phyloP scores from a whole-genome alignment of 1,140 invertebrate species.

The Caenorhabditis tropicalis region DNA sequence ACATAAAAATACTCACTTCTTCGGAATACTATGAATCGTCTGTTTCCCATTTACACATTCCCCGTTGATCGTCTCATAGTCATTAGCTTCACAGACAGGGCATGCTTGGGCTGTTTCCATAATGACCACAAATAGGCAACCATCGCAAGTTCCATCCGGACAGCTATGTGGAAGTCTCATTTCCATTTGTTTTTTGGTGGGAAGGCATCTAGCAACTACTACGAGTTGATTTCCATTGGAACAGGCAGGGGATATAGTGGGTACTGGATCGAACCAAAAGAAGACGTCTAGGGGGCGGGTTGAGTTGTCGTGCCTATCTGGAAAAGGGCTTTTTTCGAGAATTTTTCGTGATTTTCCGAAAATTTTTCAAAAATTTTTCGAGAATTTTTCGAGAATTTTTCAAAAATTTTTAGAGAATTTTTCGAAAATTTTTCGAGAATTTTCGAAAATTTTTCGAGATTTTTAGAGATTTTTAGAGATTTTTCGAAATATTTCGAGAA shows the following conservation, averaged over 20 bases:
- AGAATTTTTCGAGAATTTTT: too few species aligned
- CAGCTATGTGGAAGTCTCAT: slow-evolving; percentile 74
- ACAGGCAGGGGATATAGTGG: slow-evolving; percentile 74
- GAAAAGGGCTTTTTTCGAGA: slow-evolving; percentile 19
- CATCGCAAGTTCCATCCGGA: slow-evolving; percentile 77
- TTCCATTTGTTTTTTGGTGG: slow-evolving; percentile 45
- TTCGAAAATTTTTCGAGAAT: too few species aligned
- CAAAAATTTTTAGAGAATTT: too few species aligned
- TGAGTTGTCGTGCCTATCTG: slow-evolving; percentile 46
- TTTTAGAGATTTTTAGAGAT: too few species aligned
- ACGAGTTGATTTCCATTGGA: slow-evolving; percentile 75
- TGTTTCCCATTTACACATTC: slow-evolving; percentile 76
- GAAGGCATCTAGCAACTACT: slow-evolving; percentile 74
- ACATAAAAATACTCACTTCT: slow-evolving; percentile 73
- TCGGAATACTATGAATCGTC: slow-evolving; percentile 75
- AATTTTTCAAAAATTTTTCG: too few species aligned
- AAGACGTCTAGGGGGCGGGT: slow-evolving; percentile 54
- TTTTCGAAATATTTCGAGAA: too few species aligned
- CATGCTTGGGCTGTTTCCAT: slow-evolving; percentile 74
- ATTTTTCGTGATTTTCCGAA: too few species aligned
- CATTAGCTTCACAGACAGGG: slow-evolving; percentile 74
- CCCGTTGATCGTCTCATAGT: slow-evolving; percentile 74
- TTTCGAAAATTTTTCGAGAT: too few species aligned
- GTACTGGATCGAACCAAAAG: slow-evolving; percentile 53
- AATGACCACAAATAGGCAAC: slow-evolving; percentile 76